Conservation (phyloP, 2,888 invertebrate species). For the Chrysolina americana region DNA sequence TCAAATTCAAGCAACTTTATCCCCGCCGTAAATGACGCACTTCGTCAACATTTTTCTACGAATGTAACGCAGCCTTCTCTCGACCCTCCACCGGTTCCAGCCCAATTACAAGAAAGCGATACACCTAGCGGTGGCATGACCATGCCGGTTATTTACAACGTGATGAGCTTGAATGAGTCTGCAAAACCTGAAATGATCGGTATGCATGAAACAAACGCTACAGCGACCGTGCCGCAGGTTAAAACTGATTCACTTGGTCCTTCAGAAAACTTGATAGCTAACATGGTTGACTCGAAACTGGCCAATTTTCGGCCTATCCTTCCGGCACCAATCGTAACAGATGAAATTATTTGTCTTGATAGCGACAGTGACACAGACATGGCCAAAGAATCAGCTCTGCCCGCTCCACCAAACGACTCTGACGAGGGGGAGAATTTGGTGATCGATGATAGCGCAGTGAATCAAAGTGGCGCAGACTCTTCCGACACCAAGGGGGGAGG, state of each 20-base stretch:
- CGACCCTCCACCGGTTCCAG: neutral
- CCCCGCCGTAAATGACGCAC: conserved; percentile 4
- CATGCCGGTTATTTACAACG: conserved; percentile 22
- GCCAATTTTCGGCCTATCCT: neutral
- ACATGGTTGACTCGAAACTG: neutral
- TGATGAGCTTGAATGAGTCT: conserved; percentile 20
- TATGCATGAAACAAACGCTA: neutral
- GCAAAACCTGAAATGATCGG: neutral
- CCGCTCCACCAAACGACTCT: conserved; percentile 16
- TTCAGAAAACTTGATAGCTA: neutral
- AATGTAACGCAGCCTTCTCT: neutral
- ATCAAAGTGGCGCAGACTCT: conserved; percentile 5
- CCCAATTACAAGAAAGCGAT: neutral
- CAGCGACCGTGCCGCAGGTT: neutral
- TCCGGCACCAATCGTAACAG: neutral
- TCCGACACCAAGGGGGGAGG: conserved; percentile 3
- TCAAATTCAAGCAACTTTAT: neutral
- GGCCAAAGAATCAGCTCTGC: conserved; percentile 1
- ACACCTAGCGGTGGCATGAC: neutral
- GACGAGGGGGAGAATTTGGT: conserved; percentile 41
- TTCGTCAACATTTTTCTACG: neutral
- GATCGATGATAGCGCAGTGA: conserved; percentile 41
- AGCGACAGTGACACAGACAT: conserved; percentile 2
- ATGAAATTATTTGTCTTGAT: conserved; percentile 16
- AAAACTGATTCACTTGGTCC: neutral